Conservation (phyloP, 2,113 vertebrate genomes). For the Uropsilus gracilis region DNA sequence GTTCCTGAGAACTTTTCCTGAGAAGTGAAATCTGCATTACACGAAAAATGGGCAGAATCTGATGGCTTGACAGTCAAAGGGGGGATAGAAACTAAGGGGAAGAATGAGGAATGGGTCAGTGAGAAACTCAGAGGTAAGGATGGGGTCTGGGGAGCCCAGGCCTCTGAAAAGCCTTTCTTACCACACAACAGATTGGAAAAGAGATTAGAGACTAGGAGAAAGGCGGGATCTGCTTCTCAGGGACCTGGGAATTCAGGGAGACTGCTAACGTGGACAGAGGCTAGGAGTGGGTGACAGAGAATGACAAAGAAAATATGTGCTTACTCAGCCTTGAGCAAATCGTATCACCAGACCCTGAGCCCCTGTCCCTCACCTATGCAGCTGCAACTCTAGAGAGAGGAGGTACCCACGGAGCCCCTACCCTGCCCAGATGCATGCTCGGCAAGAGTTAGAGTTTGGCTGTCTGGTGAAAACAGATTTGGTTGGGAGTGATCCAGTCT, state of each 20-base stretch:
- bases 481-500: background rate
- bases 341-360: background rate
- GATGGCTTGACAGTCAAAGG: no score
- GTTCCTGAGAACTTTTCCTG: background rate
- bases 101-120: background rate
- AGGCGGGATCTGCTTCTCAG: background rate
- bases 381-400: background rate
- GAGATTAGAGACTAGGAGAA: background rate
- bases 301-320: background rate
- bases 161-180: background rate
- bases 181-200: background rate
- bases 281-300: background rate
- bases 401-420: background rate
- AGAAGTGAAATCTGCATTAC: background rate
- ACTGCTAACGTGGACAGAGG: background rate
- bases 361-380: background rate
- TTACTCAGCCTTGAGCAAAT: background rate
- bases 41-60: background rate
- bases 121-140: background rate
- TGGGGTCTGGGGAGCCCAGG: background rate
- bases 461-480: background rate
- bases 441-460: background rate
- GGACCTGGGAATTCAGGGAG: background rate
- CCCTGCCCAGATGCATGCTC: background rate
- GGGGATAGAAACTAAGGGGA: background rate